phyloP scores from a whole-genome alignment of 2,113 vertebrate genomes.

The Colistium nudipinnis region DNA sequence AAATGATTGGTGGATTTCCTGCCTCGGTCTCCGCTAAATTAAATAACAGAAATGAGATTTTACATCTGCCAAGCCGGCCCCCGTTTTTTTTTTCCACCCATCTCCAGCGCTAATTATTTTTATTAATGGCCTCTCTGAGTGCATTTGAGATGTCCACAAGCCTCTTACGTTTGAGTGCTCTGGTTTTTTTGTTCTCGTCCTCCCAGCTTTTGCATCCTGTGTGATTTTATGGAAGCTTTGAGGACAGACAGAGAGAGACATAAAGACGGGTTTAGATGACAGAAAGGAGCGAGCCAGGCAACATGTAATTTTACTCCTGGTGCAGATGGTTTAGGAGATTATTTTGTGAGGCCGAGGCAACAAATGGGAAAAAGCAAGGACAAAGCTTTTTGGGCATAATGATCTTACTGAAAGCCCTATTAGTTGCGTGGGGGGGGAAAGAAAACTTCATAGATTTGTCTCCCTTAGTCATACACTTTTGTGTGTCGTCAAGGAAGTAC shows the following conservation, averaged over 20 bases:
- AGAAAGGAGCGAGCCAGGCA: conserved; percentile 48
- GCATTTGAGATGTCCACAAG: conserved; percentile 77
- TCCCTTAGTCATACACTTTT: conserved; percentile 36
- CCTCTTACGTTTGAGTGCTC: conserved; percentile 69
- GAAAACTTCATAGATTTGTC: conserved; percentile 24
- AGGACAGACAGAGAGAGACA: conserved; percentile 49
- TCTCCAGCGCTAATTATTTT: conserved; percentile 78
- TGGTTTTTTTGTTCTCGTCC: conserved; percentile 60
- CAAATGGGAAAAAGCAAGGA: conserved; percentile 46
- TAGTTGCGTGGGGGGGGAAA: conserved; percentile 31
- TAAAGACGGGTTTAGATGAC: conserved; percentile 57
- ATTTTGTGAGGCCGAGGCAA: conserved; percentile 53
- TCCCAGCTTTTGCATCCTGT: conserved; percentile 57
- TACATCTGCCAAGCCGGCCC: conserved; percentile 72
- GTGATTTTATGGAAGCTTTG: conserved; percentile 52
- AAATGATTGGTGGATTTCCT: conserved; percentile 77
- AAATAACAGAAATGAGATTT: conserved; percentile 80
- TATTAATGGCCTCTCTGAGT: conserved; percentile 79
- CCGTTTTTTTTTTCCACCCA: conserved; percentile 56
- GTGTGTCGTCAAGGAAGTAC: conserved; percentile 23
- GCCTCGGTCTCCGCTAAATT: conserved; percentile 71
- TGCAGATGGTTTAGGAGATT: conserved; percentile 64
- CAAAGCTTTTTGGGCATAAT: conserved; percentile 52
- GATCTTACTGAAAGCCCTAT: conserved; percentile 66
- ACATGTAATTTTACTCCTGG: conserved; percentile 61